Evolutionary conservation across 2,888 invertebrate genomes (phyloP).

Genomic region (Drosophila dives): DNA sequence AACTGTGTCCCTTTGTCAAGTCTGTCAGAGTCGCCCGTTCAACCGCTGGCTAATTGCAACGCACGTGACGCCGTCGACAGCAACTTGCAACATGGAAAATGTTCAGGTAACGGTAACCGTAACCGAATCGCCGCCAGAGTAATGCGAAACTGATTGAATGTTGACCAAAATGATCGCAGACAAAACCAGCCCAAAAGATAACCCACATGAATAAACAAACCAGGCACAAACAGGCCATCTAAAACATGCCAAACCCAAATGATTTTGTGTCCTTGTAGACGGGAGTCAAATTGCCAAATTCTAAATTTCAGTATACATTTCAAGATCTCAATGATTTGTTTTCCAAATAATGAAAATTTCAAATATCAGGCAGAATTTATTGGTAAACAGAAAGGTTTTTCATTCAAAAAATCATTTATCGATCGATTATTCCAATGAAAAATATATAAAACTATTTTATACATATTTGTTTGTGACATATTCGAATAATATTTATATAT

Average conservation of each 20-base stretch:
- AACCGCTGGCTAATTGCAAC: constrained; percentile 48
- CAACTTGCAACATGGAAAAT: constrained; percentile 5
- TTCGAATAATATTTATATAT: neutral
- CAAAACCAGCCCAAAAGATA: constrained; percentile 7
- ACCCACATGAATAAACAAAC: neutral
- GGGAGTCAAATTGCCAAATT: neutral
- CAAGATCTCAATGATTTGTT: neutral
- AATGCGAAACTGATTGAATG: constrained; percentile 62
- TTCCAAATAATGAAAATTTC: neutral
- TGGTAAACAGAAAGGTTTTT: neutral
- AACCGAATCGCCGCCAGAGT: constrained; percentile 49
- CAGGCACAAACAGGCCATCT: neutral
- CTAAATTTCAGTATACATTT: neutral
- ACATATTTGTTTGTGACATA: too few relatives aligned
- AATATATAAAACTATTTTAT: neutral
- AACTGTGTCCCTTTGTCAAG: neutral
- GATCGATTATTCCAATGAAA: neutral
- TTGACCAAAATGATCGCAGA: constrained; percentile 31
- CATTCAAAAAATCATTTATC: neutral
- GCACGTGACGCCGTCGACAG: constrained; percentile 45
- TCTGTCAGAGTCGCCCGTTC: constrained; percentile 10
- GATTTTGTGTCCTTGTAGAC: neutral
- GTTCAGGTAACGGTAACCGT: constrained; percentile 40
- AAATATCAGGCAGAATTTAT: neutral
- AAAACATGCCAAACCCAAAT: neutral